A percentile compares a stretch with the other conserved stretches of the same genome.
Conservation (phyloP, 2,888 invertebrate genomes). For the Eilema griseolum region DNA sequence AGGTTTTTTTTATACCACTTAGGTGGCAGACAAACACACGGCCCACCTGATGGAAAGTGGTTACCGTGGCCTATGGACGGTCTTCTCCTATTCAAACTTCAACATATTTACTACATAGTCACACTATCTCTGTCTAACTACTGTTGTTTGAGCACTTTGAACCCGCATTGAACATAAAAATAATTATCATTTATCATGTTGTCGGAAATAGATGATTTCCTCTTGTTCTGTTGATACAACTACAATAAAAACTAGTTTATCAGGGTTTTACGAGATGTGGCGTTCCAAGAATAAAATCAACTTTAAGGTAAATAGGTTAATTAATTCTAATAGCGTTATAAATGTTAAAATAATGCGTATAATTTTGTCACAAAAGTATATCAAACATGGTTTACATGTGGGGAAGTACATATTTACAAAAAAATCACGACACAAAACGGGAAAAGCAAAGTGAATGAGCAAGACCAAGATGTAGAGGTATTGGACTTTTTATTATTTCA, state of each 20-base stretch:
- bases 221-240: conserved; percentile 14
- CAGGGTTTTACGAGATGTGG: neutral
- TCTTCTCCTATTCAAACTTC: too few species aligned
- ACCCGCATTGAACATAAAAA: conserved; percentile 14
- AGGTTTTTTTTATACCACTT: too few species aligned
- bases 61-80: too few species aligned
- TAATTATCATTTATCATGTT: conserved; percentile 9
- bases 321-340: neutral
- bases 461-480: too few species aligned
- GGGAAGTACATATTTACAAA: neutral
- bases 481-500: too few species aligned
- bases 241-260: conserved; percentile 8
- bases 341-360: neutral
- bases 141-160: neutral
- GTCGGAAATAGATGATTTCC: conserved; percentile 29
- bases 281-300: conserved; percentile 1
- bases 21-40: too few species aligned
- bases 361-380: neutral
- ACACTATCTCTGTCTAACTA: neutral
- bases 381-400: neutral
- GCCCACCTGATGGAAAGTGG: too few species aligned
- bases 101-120: too few species aligned
- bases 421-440: neutral
- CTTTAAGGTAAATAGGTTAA: conserved; percentile 2
- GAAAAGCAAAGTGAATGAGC: too few species aligned